Evolutionary conservation across 2,888 invertebrate species (phyloP), one percentile per base, ranked within the genome.

Genomic region (Phorcus lineatus): DNA sequence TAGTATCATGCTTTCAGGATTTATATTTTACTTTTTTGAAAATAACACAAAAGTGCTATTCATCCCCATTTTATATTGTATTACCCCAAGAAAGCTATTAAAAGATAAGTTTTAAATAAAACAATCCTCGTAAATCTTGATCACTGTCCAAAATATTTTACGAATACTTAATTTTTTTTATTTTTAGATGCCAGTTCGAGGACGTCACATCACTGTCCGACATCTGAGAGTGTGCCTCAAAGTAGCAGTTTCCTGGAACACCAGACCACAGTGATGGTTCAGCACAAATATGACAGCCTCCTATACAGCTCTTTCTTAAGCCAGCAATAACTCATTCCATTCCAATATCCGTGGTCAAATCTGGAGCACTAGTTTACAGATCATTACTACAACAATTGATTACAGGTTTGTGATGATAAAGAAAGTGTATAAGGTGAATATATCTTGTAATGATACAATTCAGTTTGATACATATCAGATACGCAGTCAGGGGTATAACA

Each of bases 231-330:
- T 55, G 4, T 76, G 57, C 28, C 77, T 9, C 24, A 55, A 9
- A 28, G 74, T 22, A 78, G 79, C 17, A 89, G 89, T 81, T 81
- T 85, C 55, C 55, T 85, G 57, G 90, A 90, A 80, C 88, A 90
- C 80, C 80, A 81, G 36, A 81, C 77, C 1, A 80, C 86, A 9
- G 80, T 90, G 22, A 62, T 81, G 36, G 77, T 84, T 40, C 86
- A 88, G 81, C 87, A 88, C 70, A 88, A 88, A 0, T 90, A 90
- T 78, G 89, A 90, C 81, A 88, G 84, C 40, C 57, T 89, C 77
- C 17, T 88, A 40, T 17, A 36, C 36, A 70, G 36, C 40, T 70
- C 70, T 31, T 40, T 70, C n/a, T n/a, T 24, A 16, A 40, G 40
- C 36, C 70, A 70, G 19, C 31, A 70, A 11, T 70, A 40, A 70